Evolutionary conservation across 2,888 invertebrate species (phyloP).

Genomic region (Scaptomyza polygonia): DNA sequence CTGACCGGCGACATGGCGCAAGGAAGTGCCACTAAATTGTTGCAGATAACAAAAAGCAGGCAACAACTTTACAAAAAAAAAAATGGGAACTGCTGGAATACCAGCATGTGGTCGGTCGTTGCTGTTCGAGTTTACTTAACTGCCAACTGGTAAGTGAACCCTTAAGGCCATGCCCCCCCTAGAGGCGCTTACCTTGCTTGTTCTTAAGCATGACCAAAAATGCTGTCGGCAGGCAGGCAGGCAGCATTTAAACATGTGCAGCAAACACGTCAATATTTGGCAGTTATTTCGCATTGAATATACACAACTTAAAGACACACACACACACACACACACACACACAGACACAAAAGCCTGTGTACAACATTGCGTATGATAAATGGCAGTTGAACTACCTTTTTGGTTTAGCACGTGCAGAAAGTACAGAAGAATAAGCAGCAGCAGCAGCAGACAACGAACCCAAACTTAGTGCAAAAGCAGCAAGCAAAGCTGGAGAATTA

Average conservation of each 20-base stretch:
- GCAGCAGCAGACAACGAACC: constrained; percentile 75
- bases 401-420: constrained; percentile 52
- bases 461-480: constrained; percentile 34
- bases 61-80: constrained; percentile 3
- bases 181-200: constrained; percentile 11
- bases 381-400: constrained; percentile 76
- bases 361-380: constrained; percentile 78
- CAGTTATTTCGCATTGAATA: constrained; percentile 57
- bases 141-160: constrained; percentile 41
- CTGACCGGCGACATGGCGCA: constrained; percentile 70
- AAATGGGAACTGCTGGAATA: constrained; percentile 7
- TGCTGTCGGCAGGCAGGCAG: constrained; percentile 22
- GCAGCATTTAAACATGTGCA: constrained; percentile 57
- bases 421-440: constrained; percentile 1
- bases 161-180: constrained; percentile 2
- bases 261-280: constrained; percentile 69
- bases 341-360: constrained; percentile 21
- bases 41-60: constrained; percentile 63
- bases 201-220: constrained; percentile 53
- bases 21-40: constrained; percentile 78
- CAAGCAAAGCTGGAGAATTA: background rate
- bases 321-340: constrained; percentile 23
- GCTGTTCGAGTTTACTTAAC: background rate
- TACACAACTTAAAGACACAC: constrained; percentile 22
- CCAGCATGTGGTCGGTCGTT: constrained; percentile 63